phyloP scores from a whole-genome alignment of 2,888 invertebrate genomes.

The Pyrrhosoma nymphula region DNA sequence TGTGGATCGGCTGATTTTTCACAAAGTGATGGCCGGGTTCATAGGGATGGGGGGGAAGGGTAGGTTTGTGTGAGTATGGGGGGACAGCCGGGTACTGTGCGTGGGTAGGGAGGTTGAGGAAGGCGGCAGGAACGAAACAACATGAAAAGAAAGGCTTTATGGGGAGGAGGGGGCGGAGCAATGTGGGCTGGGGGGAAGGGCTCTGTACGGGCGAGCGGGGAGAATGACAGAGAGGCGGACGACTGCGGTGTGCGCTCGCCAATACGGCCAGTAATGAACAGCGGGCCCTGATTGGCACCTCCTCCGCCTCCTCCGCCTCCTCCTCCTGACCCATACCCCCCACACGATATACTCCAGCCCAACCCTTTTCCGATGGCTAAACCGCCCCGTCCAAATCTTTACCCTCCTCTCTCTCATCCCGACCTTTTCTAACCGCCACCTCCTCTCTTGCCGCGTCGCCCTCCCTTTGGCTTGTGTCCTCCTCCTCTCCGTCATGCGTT shows the following conservation, averaged over 20 bases:
- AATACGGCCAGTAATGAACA: constrained; percentile 55
- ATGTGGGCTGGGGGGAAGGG: background rate
- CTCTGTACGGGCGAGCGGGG: background rate
- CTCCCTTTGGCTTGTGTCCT: background rate
- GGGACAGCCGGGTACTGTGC: background rate
- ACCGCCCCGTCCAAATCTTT: background rate
- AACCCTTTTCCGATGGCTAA: background rate
- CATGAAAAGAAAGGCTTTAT: background rate
- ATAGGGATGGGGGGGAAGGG: no score
- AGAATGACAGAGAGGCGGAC: constrained; percentile 8
- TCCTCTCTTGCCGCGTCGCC: background rate
- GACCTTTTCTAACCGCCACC: background rate
- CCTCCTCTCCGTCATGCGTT: no score
- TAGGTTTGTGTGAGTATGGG: no score
- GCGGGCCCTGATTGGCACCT: constrained; percentile 63
- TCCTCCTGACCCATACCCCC: background rate
- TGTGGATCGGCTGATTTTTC: constrained; percentile 30
- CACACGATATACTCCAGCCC: background rate
- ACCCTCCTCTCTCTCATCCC: background rate
- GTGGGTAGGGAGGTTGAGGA: background rate
- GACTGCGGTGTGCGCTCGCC: constrained; percentile 19
- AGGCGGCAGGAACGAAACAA: constrained; percentile 9
- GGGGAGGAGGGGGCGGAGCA: background rate
- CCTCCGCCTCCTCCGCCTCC: background rate
- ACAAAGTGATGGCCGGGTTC: constrained; percentile 10